A percentile compares a stretch with the other conserved stretches of the same genome.
These are phyloP conservation scores for Atopsyche davidsoni DNA, from an alignment of 1,140 invertebrate genomes.

Conservation along the genomic window DNA sequence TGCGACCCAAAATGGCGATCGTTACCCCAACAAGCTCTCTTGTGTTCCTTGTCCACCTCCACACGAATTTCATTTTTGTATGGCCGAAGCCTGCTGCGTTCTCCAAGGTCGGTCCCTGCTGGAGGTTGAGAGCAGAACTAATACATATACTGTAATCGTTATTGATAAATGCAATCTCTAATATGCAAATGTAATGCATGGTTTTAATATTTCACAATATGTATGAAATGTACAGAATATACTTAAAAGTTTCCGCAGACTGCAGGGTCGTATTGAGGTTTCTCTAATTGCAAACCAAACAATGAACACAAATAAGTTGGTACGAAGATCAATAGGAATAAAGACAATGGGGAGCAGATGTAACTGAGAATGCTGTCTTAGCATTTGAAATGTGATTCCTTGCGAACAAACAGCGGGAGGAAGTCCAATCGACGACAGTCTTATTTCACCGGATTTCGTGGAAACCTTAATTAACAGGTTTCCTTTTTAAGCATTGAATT, in stretches of 20 bases:
- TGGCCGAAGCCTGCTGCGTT: too few relatives aligned
- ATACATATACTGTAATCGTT: background rate
- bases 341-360: background rate
- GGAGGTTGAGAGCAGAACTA: background rate
- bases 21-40: background rate
- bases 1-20: slow-evolving; percentile 5
- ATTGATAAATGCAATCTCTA: background rate
- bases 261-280: too few relatives aligned
- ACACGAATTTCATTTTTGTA: too few relatives aligned
- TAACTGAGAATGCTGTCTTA: background rate
- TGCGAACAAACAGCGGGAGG: background rate
- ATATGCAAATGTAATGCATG: background rate
- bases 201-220: background rate
- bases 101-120: too few relatives aligned
- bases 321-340: background rate
- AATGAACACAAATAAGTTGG: background rate
- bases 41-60: background rate
- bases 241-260: background rate
- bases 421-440: background rate
- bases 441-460: too few relatives aligned
- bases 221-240: background rate
- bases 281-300: background rate
- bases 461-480: background rate
- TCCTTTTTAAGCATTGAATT: background rate
- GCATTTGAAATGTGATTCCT: background rate